phyloP scores from a whole-genome alignment of 2,113 vertebrate genomes.

The Cygnus buccinator region DNA sequence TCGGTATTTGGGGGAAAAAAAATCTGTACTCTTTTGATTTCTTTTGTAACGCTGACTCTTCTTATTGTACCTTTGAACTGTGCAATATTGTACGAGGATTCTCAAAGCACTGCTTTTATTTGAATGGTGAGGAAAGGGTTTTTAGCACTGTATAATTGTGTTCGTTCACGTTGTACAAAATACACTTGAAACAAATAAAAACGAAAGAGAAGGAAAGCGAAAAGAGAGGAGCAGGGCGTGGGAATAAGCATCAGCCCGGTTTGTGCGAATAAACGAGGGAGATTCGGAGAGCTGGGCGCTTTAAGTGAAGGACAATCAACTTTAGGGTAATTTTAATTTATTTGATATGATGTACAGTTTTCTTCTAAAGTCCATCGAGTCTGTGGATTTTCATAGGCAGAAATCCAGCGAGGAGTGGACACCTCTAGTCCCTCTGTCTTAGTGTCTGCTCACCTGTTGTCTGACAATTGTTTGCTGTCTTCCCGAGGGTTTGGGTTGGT shows the following conservation, averaged over 20 bases:
- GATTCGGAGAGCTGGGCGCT: slow-evolving; percentile 74
- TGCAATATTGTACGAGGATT: slow-evolving; percentile 85
- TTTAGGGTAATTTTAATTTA: slow-evolving; percentile 86
- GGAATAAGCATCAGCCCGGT: slow-evolving; percentile 6
- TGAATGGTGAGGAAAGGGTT: slow-evolving; percentile 36
- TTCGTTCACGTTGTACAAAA: slow-evolving; percentile 41
- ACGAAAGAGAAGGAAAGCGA: slow-evolving; percentile 13
- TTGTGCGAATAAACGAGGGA: slow-evolving; percentile 25
- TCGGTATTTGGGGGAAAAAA: background rate
- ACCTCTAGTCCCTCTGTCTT: slow-evolving; percentile 54
- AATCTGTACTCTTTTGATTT: slow-evolving; percentile 5
- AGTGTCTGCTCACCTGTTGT: slow-evolving; percentile 81
- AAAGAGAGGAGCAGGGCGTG: slow-evolving; percentile 23
- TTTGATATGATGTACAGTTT: slow-evolving; percentile 87
- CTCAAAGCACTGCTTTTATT: slow-evolving; percentile 65
- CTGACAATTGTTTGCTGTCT: slow-evolving; percentile 65
- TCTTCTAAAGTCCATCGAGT: slow-evolving; percentile 74
- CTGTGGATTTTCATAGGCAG: slow-evolving; percentile 50
- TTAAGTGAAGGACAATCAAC: slow-evolving; percentile 95
- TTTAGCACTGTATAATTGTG: slow-evolving; percentile 32
- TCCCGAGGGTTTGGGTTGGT: slow-evolving; percentile 10
- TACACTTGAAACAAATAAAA: background rate
- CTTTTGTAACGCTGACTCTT: slow-evolving; percentile 13
- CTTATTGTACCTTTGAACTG: slow-evolving; percentile 75
- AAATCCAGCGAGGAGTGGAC: slow-evolving; percentile 21